Evolutionary conservation across 92 coral and sea anemone genomes (phyloP).

Genomic region (Scolanthus callimorphus): DNA sequence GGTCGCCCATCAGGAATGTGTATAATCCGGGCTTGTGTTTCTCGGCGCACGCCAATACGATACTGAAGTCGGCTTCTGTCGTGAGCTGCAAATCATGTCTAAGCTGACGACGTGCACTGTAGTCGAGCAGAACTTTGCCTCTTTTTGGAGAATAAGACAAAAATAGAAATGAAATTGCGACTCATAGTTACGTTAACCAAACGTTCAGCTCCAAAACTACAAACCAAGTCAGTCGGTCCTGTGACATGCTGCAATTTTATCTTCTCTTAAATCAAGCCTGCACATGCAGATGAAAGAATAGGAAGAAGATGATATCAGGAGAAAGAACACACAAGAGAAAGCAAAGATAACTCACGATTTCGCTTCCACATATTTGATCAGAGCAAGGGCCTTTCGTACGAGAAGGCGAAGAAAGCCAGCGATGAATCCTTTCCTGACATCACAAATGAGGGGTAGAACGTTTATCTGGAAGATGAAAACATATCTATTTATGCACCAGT

Average conservation of each 20-base stretch:
- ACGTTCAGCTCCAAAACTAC: too few relatives aligned
- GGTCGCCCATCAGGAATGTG: slow-evolving; percentile 87
- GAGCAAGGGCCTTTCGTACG: slow-evolving; percentile 88
- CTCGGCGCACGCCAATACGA: slow-evolving; percentile 86
- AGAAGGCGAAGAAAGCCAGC: slow-evolving; percentile 73
- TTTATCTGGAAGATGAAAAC: slow-evolving; percentile 46
- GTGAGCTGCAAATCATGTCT: slow-evolving; percentile 85
- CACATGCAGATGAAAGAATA: too few relatives aligned
- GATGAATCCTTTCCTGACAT: slow-evolving; percentile 77
- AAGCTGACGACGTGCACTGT: slow-evolving; percentile 64
- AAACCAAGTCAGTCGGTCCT: too few relatives aligned
- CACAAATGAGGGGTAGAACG: slow-evolving; percentile 77
- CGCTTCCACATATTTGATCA: slow-evolving; percentile 93
- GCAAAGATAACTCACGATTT: slow-evolving; percentile 91
- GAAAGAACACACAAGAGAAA: too few relatives aligned
- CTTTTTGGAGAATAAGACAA: slow-evolving; percentile 32
- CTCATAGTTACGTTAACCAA: too few relatives aligned
- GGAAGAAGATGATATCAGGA: too few relatives aligned
- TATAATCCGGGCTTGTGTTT: slow-evolving; percentile 85
- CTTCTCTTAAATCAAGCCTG: too few relatives aligned
- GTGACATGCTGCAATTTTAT: too few relatives aligned
- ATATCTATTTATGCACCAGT: too few relatives aligned
- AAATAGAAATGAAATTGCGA: too few relatives aligned
- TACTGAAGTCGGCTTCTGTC: slow-evolving; percentile 85
- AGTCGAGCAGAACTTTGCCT: slow-evolving; percentile 63